Conservation (phyloP, 2,113 vertebrate species). For the Leptodactylus fuscus region DNA sequence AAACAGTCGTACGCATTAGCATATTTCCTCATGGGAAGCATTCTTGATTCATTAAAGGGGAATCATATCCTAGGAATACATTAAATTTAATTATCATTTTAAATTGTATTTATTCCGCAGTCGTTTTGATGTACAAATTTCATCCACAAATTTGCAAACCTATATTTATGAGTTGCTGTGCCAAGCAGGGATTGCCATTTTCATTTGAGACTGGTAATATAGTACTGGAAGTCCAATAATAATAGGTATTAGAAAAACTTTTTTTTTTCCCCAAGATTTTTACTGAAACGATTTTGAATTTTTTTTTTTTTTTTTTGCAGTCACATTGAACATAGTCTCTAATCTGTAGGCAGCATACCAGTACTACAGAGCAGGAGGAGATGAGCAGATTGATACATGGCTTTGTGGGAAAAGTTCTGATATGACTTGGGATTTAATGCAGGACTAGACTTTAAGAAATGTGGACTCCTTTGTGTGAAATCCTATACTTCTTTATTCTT, state of each 20-base stretch:
- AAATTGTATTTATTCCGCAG: neutral
- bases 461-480: no score
- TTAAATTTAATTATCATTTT: slow-evolving; percentile 37
- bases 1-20: slow-evolving; percentile 30
- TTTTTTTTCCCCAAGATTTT: neutral
- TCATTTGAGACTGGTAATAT: neutral
- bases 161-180: neutral
- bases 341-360: no score
- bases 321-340: no score
- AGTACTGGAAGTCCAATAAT: neutral
- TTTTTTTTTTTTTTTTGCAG: neutral
- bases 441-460: no score
- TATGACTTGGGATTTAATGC: no score
- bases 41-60: slow-evolving; percentile 36
- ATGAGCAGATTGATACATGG: no score
- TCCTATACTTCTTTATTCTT: no score
- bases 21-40: slow-evolving; percentile 37
- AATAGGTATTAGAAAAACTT: neutral
- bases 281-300: no score
- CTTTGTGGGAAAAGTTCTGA: no score
- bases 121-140: slow-evolving; percentile 9
- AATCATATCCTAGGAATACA: slow-evolving; percentile 15
- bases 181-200: neutral
- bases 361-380: no score
- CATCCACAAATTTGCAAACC: neutral